Percentiles rank a stretch among this genome's conserved stretches.
Conservation (phyloP, 1,140 invertebrate species). For the Tetramorium alpestre region DNA sequence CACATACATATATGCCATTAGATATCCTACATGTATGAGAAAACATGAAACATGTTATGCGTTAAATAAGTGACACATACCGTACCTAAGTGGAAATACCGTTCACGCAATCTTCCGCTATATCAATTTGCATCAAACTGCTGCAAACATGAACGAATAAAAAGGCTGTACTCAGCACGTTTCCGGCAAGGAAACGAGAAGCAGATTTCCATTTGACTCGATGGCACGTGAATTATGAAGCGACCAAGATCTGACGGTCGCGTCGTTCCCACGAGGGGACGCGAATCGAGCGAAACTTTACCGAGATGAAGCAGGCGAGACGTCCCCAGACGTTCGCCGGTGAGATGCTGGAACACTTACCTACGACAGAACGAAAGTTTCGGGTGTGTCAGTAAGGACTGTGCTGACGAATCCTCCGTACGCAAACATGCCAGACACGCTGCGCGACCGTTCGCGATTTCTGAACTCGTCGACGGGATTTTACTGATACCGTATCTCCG, state of each 20-base stretch:
- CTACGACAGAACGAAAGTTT: constrained; percentile 34
- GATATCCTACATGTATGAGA: not conserved
- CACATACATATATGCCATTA: too few relatives aligned
- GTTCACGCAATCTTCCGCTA: not conserved
- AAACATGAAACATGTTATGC: not conserved
- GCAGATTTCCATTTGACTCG: constrained; percentile 48
- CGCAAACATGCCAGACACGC: constrained; percentile 4
- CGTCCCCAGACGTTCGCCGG: constrained; percentile 1
- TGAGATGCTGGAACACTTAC: not conserved
- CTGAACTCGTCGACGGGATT: constrained; percentile 31
- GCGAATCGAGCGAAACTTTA: constrained; percentile 39
- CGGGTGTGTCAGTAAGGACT: not conserved
- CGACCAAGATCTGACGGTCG: constrained; percentile 33
- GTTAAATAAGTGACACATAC: not conserved
- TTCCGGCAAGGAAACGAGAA: constrained; percentile 9
- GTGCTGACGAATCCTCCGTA: constrained; percentile 22
- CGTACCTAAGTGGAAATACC: not conserved
- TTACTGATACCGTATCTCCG: not conserved
- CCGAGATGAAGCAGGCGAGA: constrained; percentile 14
- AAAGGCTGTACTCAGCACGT: not conserved
- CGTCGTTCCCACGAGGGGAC: not conserved
- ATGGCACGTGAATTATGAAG: constrained; percentile 55
- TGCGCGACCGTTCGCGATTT: constrained; percentile 33
- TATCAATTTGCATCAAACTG: not conserved
- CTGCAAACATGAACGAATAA: not conserved